Evolutionary conservation across 2,113 vertebrate species (phyloP).

Genomic region (chimpanzee (Pan troglodytes)): NHGRI_mPanTro3-v2.1_pri NC_072407.2:74875501-74876000

Average conservation of each 20-base stretch:
- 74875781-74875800: not conserved
- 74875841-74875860: not conserved
- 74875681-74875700: not conserved
- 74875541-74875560: not conserved
- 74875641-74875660: not conserved
- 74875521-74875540: constrained; percentile 83
- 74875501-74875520: constrained; percentile 96
- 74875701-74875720: not conserved
- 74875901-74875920: not conserved
- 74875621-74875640: not conserved
- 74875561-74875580: not conserved
- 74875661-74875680: not conserved
- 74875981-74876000: not conserved
- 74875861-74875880: not conserved
- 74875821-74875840: not conserved
- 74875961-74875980: not conserved
- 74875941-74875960: not conserved
- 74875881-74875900: not conserved
- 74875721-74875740: not conserved
- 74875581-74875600: not conserved
- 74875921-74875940: not conserved
- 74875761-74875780: not conserved
- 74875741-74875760: not conserved
- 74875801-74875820: not conserved
- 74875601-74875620: not conserved